Conservation (phyloP, 1,140 invertebrate genomes). For the Megathymus violae region DNA sequence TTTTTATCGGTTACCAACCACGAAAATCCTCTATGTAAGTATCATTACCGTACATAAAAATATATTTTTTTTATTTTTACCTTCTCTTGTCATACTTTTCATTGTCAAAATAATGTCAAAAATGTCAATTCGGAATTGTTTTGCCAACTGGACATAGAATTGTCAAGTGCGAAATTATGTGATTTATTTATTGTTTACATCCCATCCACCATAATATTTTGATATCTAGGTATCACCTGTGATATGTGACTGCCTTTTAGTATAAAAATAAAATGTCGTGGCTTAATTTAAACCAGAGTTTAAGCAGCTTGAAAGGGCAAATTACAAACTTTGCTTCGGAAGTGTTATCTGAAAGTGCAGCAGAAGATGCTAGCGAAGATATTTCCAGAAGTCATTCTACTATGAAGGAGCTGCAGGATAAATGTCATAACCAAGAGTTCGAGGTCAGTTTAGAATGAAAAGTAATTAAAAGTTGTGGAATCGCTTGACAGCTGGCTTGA, state of each 20-base stretch:
- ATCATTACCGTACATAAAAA: no score
- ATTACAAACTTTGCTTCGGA: constrained; percentile 90
- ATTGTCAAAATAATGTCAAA: not conserved
- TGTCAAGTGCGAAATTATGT: constrained; percentile 80
- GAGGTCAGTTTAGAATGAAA: constrained; percentile 83
- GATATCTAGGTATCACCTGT: constrained; percentile 45
- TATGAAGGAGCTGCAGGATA: constrained; percentile 85
- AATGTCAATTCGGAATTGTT: constrained; percentile 53
- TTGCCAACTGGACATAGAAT: constrained; percentile 81
- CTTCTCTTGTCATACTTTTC: no score
- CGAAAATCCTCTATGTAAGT: no score
- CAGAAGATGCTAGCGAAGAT: constrained; percentile 83
- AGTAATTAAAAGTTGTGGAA: constrained; percentile 44
- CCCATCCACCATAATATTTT: constrained; percentile 50
- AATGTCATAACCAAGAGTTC: constrained; percentile 85
- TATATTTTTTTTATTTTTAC: no score
- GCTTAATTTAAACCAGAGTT: constrained; percentile 89
- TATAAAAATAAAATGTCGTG: constrained; percentile 86
- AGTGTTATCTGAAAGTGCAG: constrained; percentile 86
- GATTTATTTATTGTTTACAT: constrained; percentile 80
- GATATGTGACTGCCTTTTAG: constrained; percentile 59
- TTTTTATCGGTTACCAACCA: no score
- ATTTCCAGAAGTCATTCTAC: constrained; percentile 66
- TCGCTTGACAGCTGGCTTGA: constrained; percentile 58
- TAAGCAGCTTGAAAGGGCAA: constrained; percentile 90